Conservation (phyloP, 2,113 vertebrate species). For the Thomomys bottae region DNA sequence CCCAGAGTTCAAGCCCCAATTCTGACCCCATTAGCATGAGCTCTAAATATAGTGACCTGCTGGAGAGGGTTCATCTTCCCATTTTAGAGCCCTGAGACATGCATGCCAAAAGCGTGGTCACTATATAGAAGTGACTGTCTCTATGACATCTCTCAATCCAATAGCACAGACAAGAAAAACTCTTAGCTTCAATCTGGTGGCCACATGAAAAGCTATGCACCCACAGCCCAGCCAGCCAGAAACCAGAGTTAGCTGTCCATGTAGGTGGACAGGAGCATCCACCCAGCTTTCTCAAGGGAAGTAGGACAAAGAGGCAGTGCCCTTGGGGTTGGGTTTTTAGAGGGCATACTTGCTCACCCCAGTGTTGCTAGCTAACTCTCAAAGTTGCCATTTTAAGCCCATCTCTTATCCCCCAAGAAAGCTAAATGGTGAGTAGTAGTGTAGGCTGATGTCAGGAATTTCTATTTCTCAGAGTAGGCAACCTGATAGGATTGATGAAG, state of each 20-base stretch:
- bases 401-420: neutral
- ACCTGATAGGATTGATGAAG: constrained; percentile 1
- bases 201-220: constrained; percentile 2
- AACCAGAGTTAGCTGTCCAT: constrained; percentile 6
- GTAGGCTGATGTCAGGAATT: neutral
- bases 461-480: constrained; percentile 31
- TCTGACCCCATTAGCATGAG: constrained; percentile 38
- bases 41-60: constrained; percentile 9
- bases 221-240: neutral
- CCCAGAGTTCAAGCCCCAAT: no score
- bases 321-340: neutral
- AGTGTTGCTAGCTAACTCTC: neutral
- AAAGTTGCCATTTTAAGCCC: constrained; percentile 6
- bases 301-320: neutral
- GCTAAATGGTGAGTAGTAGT: neutral
- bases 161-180: neutral
- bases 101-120: neutral
- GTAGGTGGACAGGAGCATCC: neutral
- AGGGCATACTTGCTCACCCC: neutral
- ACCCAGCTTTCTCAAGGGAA: constrained; percentile 35
- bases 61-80: neutral
- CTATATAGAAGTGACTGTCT: constrained; percentile 20
- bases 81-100: constrained; percentile 6
- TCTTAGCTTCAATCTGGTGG: neutral
- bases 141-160: neutral